Evolutionary conservation across 2,797 vertebrate species (phyloP), one percentile per base, ranked within the genome.

Genomic region (Rhynchonycteris naso): DNA sequence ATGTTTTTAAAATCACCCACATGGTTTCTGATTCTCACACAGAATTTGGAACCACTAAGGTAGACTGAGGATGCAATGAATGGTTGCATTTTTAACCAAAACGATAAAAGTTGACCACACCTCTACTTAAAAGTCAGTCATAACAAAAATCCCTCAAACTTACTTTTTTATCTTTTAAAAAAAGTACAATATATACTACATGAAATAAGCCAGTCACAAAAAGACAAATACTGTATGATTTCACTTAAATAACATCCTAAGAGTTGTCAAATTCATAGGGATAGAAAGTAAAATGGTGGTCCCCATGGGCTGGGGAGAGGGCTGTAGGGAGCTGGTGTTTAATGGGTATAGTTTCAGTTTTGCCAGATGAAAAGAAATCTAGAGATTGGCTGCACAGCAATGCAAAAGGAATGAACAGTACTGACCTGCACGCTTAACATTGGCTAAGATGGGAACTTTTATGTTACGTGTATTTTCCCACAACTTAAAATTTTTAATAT

Each of bases 41-140:
- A 19, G 18, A 84, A 33, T 54, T 56, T 54, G 30, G 68, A 90
- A 47, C 28, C 54, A 54, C 65, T 72, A 13, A 16, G 8, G 26
- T 54, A 75, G 24, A 84, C 18, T 5, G 5, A 95, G 52, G 35
- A 74, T 50, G 7, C 30, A 35, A 19, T 18, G 6, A 61, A 63
- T 21, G 61, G 54, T 9, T 28, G 7, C 15, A 54, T 87, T 59
- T 91, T 69, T 66, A 84, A 84, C 19, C 65, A 87, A 89, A 93
- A 66, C 66, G 24, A 81, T 54, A 72, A 89, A 83, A 74, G 43
- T 65, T 56, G 63, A 81, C 52, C 79, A 90, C 1, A 35, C 61
- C 76, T 69, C 21, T 81, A 91, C 18, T 82, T 68, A 65, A 4
- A 91, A 74, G 10, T n/a, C 47, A 97, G 33, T 65, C 33, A 92